phyloP scores from a whole-genome alignment of 1,140 invertebrate genomes.

The Drosophila triauraria region DNA sequence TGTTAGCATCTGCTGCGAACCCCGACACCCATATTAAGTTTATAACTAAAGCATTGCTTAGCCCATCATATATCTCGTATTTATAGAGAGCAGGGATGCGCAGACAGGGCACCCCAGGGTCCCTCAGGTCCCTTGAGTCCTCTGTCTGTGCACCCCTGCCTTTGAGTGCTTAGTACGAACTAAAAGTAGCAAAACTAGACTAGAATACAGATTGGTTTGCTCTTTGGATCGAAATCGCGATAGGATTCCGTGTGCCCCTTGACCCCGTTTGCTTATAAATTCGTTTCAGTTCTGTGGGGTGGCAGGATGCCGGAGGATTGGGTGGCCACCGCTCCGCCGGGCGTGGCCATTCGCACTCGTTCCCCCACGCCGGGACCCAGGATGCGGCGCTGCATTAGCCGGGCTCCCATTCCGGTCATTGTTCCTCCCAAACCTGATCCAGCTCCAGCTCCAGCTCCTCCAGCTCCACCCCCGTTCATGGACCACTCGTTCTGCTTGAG shows the following conservation, averaged over 20 bases:
- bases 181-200: conserved; percentile 59
- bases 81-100: neutral
- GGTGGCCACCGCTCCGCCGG: conserved; percentile 55
- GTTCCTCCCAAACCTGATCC: neutral
- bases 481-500: conserved; percentile 87
- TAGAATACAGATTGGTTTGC: conserved; percentile 79
- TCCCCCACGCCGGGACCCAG: conserved; percentile 75
- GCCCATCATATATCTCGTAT: conserved; percentile 17
- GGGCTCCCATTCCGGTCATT: neutral
- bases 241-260: conserved; percentile 7
- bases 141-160: neutral
- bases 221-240: conserved; percentile 14
- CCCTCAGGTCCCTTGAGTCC: too few species aligned
- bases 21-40: conserved; percentile 33
- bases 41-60: conserved; percentile 53
- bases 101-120: too few species aligned
- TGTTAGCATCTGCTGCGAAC: conserved; percentile 15
- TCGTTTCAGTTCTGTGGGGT: conserved; percentile 85
- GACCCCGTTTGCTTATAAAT: conserved; percentile 76
- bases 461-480: conserved; percentile 59
- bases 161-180: conserved; percentile 22
- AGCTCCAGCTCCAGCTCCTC: neutral
- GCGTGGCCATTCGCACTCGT: conserved; percentile 69
- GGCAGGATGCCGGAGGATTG: conserved; percentile 42
- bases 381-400: conserved; percentile 58